Evolutionary conservation across 2,113 vertebrate species (phyloP), one percentile per base, ranked within the genome.

Genomic region (Phrynosoma platyrhinos): DNA sequence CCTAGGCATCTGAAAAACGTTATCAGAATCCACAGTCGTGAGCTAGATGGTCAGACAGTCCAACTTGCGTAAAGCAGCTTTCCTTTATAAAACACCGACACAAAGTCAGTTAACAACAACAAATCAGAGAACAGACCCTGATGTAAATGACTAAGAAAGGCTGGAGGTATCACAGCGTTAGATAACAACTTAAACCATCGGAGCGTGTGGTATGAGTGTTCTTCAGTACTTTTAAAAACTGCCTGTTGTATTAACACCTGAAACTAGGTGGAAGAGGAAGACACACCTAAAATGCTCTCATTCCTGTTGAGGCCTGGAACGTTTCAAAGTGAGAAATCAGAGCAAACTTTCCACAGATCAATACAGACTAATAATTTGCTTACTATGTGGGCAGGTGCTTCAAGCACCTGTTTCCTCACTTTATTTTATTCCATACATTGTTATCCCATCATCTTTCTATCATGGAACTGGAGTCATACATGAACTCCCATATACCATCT

Each of bases 171-270:
- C 71, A 52, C 7, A 6, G n/a, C 40, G n/a, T 55, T 25, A 52
- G 47, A 9, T 72, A 75, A 75, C 68, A 71, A 14, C 47, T 27
- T 71, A 72, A 47, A 62, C 40, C 30, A 80, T 30, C 68, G 74
- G 18, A 74, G 69, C 9, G 6, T 6, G 78, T 62, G 27, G 47
- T 58, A n/a, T 30, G 18, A 72, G 30, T 74, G 32, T 30, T 42
- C 55, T 55, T n/a, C 42, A 40, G 9, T 27, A 18, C 13, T 68
- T 88, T 36, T 62, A 52, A 18, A 53, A 30, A 55, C 64, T 32
- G 14, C 42, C 55, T 83, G 80, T 87, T 74, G 68, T 47, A 47
- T 83, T 55, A n/a, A 88, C 47, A 83, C 42, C 72, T 53, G 64
- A 88, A 83, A 68, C 58, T 52, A 30, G 74, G 25, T 77, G 80